Evolutionary conservation across 2,888 invertebrate genomes (phyloP), one percentile per base, ranked within the genome.

Genomic region (Agonopterix subpropinquella): DNA sequence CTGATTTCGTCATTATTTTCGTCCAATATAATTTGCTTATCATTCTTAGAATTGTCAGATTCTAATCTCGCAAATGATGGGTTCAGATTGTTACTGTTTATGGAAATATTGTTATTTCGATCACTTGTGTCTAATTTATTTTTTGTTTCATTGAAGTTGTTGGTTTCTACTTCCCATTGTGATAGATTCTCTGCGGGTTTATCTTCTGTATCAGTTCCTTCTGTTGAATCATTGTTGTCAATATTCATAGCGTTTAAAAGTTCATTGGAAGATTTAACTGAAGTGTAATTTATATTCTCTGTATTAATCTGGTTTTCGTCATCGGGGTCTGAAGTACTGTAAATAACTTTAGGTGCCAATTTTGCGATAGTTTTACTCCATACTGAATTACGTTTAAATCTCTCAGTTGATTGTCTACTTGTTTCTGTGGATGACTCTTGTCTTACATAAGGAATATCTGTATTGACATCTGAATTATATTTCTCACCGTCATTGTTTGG

Each of bases 221-320:
- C 28, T 1, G 7, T 28, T 28, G 28, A 39, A n/a, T 39, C 39
- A 39, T 39, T n/a, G n/a, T 47, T 8, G 15, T 61, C 60, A 48
- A 47, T 49, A 48, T 59, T 60, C 41, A 70, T 59, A n/a, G 73
- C 59, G 37, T 67, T 68, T 42, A 80, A 62, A 44, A 80, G 59
- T 50, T 73, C 70, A 41, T 64, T 63, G 2, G 73, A 74, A 1
- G 70, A 73, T 62, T 64, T 67, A 3, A 73, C 66, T 43, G 59
- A 54, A 35, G 59, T 55, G 10, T 59, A 62, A 49, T 60, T 59
- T 42, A 50, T 53, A 28, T 57, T 54, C 36, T 47, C 39, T 11
- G 8, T 52, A 41, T 41, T 44, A 13, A 11, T 41, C n/a, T 36
- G 46, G 13, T 37, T 35, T 47, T n/a, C 44, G 15, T 45, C 49